Evolutionary conservation across 2,113 vertebrate species (phyloP), one percentile per base, ranked within the genome.

Genomic region (Chaetops frenatus): DNA sequence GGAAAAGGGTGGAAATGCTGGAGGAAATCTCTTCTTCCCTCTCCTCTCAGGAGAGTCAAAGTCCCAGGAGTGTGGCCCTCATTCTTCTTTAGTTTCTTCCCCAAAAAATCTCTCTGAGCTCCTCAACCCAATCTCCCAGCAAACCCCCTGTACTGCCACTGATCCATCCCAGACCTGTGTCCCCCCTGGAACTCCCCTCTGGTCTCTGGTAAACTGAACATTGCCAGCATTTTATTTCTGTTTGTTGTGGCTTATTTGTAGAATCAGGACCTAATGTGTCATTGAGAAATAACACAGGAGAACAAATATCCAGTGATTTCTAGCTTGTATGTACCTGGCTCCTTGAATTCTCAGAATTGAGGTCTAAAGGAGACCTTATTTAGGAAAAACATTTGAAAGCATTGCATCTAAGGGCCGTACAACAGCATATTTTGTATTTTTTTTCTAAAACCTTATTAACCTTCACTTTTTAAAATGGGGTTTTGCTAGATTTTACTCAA

Each of bases 401-500:
- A 31, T 17, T 80, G 71, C 64, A 72, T 50, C 38, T 28, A 12
- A 77, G 64, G 27, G 61, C 56, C 40, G 16, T 66, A 8, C 45
- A 62, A 25, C 50, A 73, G 29, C 15, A 15, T 72, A 61, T 81
- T 16, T 21, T 50, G 10, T 79, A 7, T 50, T 90, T 93, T 83
- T 77, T 77, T 69, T 51, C 13, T 29, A 61, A 70, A 78, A 44
- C 35, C 33, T 90, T 53, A 73, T n/a, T n/a, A 72, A 86, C 44
- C 45, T 80, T 91, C 28, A 65, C 62, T 74, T 51, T 40, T 38
- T 45, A 81, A 94, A 94, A 50, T 13, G 69, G 44, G 80, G 7
- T 23, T 89, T 88, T 90, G 53, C 83, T 76, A 22, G 57, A 35
- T 88, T 96, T 92, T 90, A n/a, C 65, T 70, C 29, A 45, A 44